Evolutionary conservation across 2,888 invertebrate species (phyloP).

Genomic region (Acleris laterana): DNA sequence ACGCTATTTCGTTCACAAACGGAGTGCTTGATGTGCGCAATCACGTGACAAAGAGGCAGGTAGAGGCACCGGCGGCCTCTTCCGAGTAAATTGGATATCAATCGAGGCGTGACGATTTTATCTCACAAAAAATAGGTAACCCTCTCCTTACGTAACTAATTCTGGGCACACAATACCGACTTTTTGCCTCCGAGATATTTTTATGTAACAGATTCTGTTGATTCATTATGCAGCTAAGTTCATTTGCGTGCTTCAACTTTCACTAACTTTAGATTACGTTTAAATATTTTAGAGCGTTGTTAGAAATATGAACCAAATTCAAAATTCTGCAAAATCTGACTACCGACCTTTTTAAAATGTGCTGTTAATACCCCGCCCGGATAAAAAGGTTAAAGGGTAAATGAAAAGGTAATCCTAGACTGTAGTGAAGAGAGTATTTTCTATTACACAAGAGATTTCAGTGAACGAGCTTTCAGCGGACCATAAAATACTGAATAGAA

Average conservation of each 20-base stretch:
- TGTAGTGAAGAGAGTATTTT: neutral
- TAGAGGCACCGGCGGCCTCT: constrained; percentile 57
- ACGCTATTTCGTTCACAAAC: constrained; percentile 67
- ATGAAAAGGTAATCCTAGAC: too few species aligned
- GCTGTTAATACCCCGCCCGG: too few species aligned
- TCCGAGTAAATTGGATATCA: constrained; percentile 76
- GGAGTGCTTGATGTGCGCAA: constrained; percentile 59
- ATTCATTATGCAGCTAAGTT: constrained; percentile 31
- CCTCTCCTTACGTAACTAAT: constrained; percentile 67
- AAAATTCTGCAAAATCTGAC: neutral
- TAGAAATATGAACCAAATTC: neutral
- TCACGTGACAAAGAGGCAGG: constrained; percentile 71
- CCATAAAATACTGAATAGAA: constrained; percentile 9
- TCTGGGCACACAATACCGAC: constrained; percentile 63
- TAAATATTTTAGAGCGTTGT: neutral
- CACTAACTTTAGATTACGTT: constrained; percentile 1
- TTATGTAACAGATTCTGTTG: constrained; percentile 34
- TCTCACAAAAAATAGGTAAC: constrained; percentile 67
- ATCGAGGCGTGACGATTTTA: constrained; percentile 75
- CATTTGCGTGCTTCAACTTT: constrained; percentile 25
- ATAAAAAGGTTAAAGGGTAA: too few species aligned
- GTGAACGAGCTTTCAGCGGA: too few species aligned
- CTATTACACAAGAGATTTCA: neutral
- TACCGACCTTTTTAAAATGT: too few species aligned
- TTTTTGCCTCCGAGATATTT: constrained; percentile 47